A percentile compares a stretch with the other conserved stretches of the same genome.
These are phyloP conservation scores for Mactromeris polynyma DNA, from an alignment of 2,888 invertebrate species.

Conservation along the genomic window DNA sequence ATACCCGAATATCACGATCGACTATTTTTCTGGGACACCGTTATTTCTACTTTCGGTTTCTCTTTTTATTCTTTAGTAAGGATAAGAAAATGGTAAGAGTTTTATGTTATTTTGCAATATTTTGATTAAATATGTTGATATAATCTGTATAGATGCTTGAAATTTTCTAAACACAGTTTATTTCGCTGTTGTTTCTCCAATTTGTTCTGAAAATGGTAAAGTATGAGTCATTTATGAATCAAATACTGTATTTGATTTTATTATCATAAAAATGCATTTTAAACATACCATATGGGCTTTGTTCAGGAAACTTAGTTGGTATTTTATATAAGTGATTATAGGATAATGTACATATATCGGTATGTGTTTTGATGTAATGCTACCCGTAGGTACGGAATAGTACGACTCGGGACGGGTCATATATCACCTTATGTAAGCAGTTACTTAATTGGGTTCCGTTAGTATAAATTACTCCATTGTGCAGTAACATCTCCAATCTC, in stretches of 20 bases:
- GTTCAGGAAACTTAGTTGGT: too few relatives aligned
- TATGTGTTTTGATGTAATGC: too few relatives aligned
- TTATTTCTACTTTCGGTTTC: slow-evolving; percentile 1
- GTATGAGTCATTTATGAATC: neutral
- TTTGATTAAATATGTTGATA: neutral
- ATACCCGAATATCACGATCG: slow-evolving; percentile 1
- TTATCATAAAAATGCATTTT: neutral
- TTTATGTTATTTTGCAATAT: neutral
- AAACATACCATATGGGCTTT: too few relatives aligned
- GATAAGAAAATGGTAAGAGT: neutral
- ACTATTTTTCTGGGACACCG: neutral
- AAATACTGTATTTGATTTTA: neutral
- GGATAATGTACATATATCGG: too few relatives aligned
- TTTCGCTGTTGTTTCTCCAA: neutral
- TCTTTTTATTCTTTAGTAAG: neutral
- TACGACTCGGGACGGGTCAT: too few relatives aligned
- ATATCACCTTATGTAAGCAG: too few relatives aligned
- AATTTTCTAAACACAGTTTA: neutral
- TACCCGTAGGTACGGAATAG: too few relatives aligned
- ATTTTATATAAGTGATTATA: too few relatives aligned
- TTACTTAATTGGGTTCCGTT: too few relatives aligned
- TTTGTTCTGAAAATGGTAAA: neutral
- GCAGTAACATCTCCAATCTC: too few relatives aligned
- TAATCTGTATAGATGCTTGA: neutral
- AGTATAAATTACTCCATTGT: too few relatives aligned